Evolutionary conservation across 1,140 invertebrate genomes (phyloP), one percentile per base, ranked within the genome.

Genomic region (Papilio machaon): DNA sequence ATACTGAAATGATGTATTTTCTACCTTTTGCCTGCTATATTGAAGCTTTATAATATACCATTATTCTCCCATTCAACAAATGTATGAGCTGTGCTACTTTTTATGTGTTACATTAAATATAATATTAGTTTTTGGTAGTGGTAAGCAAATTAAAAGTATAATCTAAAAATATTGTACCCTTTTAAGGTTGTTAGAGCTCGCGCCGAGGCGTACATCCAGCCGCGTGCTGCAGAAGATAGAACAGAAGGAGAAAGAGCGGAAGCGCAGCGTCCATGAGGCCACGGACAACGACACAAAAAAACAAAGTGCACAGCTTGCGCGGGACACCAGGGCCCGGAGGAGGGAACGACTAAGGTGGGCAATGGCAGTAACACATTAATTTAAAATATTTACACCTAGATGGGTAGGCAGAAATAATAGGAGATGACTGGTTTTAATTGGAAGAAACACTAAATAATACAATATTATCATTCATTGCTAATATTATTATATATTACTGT

Each of bases 401-500:
- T 43, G 23, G 2, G 23, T 43, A 43, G 38, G 38, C 38, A 43
- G 38, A 43, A 43, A 43, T 43, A 43, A 43, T 43, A 43, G 38
- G 38, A 30, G 23, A 30, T 43, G 38, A 43, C 7, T 43, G 38
- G 38, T 6, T 43, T 43, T 43, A 43, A 43, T 7, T 43, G 38
- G 4, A 43, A 43, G 1, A 43, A 43, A 91, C 1, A 97, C 97
- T 9, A 96, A 97, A 87, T 96, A 97, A 87, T 98, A 97, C 92
- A 96, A 4, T 43, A 2, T 43, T 7, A 43, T 43, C 38, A 43
- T 43, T 2, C 7, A 43, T 6, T 98, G 3, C 7, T 43, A 43
- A 1, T 30, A 30, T 30, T 30, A 30, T 30, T 30, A 1, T 30
- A 30, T 30, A 43, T 2, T 43, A 7, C 38, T 43, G 38, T 7